Percentiles rank a stretch among this genome's conserved stretches.
phyloP scores from a whole-genome alignment of 2,797 vertebrate species.

The Nannoperca australis region DNA sequence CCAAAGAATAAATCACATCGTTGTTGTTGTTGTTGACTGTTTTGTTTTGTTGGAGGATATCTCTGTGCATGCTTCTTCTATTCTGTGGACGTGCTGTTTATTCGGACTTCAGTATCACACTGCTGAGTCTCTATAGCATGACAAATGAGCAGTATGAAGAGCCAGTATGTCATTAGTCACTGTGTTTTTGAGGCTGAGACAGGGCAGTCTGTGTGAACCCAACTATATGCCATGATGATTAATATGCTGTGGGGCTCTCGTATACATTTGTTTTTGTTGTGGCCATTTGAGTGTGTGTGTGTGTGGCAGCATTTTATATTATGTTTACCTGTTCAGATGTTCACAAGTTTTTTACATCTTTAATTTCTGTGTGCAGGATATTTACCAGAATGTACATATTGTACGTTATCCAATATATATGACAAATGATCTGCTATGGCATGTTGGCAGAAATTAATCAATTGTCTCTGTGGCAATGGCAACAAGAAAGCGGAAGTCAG shows the following conservation, averaged over 20 bases:
- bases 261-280: constrained; percentile 57
- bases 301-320: constrained; percentile 9
- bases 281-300: constrained; percentile 10
- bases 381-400: constrained; percentile 6
- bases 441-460: constrained; percentile 13
- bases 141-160: constrained; percentile 68
- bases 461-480: constrained; percentile 19
- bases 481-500: constrained; percentile 26
- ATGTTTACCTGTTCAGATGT: constrained; percentile 15
- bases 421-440: neutral
- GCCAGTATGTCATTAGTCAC: constrained; percentile 66
- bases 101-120: constrained; percentile 55
- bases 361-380: neutral
- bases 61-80: constrained; percentile 17
- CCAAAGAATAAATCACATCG: constrained; percentile 50
- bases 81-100: constrained; percentile 44
- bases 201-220: constrained; percentile 47
- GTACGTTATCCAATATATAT: neutral
- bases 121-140: constrained; percentile 60
- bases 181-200: constrained; percentile 57
- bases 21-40: constrained; percentile 31
- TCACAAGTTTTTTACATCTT: neutral
- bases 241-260: constrained; percentile 49
- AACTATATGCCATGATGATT: constrained; percentile 69
- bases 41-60: constrained; percentile 35